Evolutionary conservation across 2,888 invertebrate species (phyloP), one percentile per base, ranked within the genome.

Genomic region (Agrotis segetum): DNA sequence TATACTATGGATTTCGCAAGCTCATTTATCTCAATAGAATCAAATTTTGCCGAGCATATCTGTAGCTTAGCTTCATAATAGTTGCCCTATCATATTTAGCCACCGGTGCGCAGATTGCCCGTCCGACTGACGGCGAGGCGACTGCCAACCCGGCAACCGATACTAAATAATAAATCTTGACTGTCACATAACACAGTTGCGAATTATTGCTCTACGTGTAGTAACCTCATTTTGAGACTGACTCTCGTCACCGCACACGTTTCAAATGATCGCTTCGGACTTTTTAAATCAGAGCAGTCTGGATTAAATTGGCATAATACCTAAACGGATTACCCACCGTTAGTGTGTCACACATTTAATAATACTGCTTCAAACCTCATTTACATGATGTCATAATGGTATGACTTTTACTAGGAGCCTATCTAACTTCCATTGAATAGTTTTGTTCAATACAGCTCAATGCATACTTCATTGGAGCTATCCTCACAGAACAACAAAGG

Each of bases 61-160:
- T 40, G 52, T 24, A 68, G 61, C 49, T 68, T 29, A 68, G 61
- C 49, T 68, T 19, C 40, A 67, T 66, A 75, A 77, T 74, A 72
- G 73, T 70, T 72, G 80, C 80, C 81, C 79, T 76, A 74, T 87
- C 85, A 85, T 84, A 85, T 85, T 85, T 83, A 87, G 84, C 83
- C 69, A 79, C 76, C 73, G 79, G 77, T 64, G 60, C 68, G 71
- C 79, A 81, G 82, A 77, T 81, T 85, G 78, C 66, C 73, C 71
- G 72, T 53, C 74, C 65, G 69, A 75, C 49, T 68, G 72, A 81
- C 76, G 81, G 75, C 86, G 74, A 49, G 58, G 61, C 79, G 82
- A 77, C 84, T 89, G 88, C 87, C 88, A 86, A 86, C 76, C 79
- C 83, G 84, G 76, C 81, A 86, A 81, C 78, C 80, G 78, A 81